phyloP scores from a whole-genome alignment of 2,888 invertebrate species.

The Syrista parreyssii region DNA sequence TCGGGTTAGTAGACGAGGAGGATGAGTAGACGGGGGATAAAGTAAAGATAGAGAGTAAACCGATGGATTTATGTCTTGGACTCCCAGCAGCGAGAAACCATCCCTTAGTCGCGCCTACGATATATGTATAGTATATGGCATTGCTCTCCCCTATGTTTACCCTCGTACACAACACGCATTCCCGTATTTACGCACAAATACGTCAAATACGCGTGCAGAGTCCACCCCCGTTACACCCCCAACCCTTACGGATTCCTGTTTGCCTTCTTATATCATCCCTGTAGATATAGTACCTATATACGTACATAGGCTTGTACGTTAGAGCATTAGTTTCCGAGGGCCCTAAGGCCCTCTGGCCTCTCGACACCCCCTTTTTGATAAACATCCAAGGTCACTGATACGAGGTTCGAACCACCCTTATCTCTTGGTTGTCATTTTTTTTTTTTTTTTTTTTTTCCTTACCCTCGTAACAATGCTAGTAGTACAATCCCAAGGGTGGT shows the following conservation, averaged over 20 bases:
- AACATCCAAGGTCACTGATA: not conserved
- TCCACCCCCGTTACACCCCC: slow-evolving; percentile 27
- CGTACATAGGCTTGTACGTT: not conserved
- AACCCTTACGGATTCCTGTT: slow-evolving; percentile 40
- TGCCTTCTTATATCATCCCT: slow-evolving; percentile 57
- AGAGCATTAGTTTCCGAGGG: not conserved
- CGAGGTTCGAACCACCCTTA: not conserved
- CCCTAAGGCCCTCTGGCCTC: not conserved
- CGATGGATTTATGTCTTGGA: slow-evolving; percentile 59
- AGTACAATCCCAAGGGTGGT: not conserved
- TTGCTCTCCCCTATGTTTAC: slow-evolving; percentile 48
- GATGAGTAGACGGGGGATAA: slow-evolving; percentile 29
- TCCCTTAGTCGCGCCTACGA: slow-evolving; percentile 10
- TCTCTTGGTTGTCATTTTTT: not conserved
- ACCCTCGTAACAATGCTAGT: not conserved
- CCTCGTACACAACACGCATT: slow-evolving; percentile 48
- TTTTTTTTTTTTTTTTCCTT: not conserved
- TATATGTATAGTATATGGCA: slow-evolving; percentile 44
- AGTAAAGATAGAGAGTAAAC: slow-evolving; percentile 54
- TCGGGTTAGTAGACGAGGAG: not conserved
- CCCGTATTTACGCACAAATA: slow-evolving; percentile 62
- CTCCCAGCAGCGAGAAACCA: slow-evolving; percentile 20
- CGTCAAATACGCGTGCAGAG: slow-evolving; percentile 52
- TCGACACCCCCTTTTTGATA: not conserved
- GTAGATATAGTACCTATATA: not conserved